Percentiles rank a stretch among this genome's conserved stretches.
These are phyloP conservation scores for Phaedon cochleariae DNA, from an alignment of 2,888 invertebrate genomes.

Conservation along the genomic window DNA sequence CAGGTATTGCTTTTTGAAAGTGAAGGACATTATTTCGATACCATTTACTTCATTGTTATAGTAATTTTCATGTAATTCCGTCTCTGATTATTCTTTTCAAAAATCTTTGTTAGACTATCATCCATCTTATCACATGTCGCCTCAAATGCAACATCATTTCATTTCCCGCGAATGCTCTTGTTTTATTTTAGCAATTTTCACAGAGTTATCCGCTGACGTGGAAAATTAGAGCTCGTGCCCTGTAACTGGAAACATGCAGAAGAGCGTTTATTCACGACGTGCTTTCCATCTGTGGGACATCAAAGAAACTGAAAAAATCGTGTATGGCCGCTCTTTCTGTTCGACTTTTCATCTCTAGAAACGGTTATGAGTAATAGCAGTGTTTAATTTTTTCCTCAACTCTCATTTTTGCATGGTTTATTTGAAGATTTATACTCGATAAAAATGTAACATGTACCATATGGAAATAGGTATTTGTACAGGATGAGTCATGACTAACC, in stretches of 20 bases:
- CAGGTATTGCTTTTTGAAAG: too few relatives aligned
- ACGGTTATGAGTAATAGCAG: too few relatives aligned
- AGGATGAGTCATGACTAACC: too few relatives aligned
- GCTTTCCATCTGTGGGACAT: constrained; percentile 32
- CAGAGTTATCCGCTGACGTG: constrained; percentile 42
- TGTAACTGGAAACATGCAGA: constrained; percentile 34
- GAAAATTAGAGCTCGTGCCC: constrained; percentile 37
- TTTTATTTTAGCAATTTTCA: constrained; percentile 39
- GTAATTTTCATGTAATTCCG: too few relatives aligned
- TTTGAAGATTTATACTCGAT: neutral
- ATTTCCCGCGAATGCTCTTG: constrained; percentile 17
- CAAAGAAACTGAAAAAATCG: constrained; percentile 23
- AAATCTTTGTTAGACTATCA: neutral
- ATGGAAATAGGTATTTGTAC: too few relatives aligned
- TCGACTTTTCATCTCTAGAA: neutral
- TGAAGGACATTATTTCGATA: too few relatives aligned
- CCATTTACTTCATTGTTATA: too few relatives aligned
- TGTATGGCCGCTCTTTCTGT: too few relatives aligned
- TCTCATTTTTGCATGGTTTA: too few relatives aligned
- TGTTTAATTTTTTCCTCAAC: too few relatives aligned
- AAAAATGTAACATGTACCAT: too few relatives aligned
- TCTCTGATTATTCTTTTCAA: too few relatives aligned
- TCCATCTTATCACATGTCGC: neutral
- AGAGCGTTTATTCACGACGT: constrained; percentile 31
- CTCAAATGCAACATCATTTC: constrained; percentile 23